Evolutionary conservation across 2,113 vertebrate genomes (phyloP).

Genomic region (Globicephala melas): DNA sequence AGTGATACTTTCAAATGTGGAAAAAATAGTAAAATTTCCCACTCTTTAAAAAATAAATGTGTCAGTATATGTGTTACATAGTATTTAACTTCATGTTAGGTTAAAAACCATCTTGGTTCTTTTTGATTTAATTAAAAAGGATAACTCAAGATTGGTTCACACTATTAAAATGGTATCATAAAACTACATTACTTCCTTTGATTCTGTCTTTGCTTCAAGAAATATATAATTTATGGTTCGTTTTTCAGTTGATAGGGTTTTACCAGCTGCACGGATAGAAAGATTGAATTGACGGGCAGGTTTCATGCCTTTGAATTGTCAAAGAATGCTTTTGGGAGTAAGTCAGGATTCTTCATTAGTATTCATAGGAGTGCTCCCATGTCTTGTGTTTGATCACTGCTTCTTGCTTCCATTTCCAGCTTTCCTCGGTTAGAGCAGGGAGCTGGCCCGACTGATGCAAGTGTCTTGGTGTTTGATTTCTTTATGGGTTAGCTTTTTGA

Average conservation of each 20-base stretch:
- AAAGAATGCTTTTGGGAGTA: background rate
- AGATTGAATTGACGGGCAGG: background rate
- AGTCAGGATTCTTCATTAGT: background rate
- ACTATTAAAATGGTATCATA: background rate
- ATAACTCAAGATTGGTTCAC: background rate
- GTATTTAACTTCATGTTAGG: background rate
- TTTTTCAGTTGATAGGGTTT: constrained; percentile 3
- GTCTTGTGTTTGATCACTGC: background rate
- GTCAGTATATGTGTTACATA: background rate
- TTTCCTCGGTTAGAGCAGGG: background rate
- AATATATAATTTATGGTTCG: background rate
- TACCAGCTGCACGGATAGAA: background rate
- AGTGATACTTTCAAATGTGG: background rate
- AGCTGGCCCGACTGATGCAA: background rate
- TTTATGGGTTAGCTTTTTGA: background rate
- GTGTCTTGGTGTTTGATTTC: background rate
- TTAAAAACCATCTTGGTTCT: background rate
- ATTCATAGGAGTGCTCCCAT: background rate
- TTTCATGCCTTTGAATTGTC: constrained; percentile 3
- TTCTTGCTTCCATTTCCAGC: background rate
- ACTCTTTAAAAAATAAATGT: background rate
- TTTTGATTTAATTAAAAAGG: constrained; percentile 11
- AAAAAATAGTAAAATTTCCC: background rate
- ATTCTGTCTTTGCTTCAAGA: constrained; percentile 13
- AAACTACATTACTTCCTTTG: background rate